These are phyloP conservation scores for Agrotis puta DNA, from an alignment of 2,888 invertebrate genomes.

Conservation along the genomic window DNA sequence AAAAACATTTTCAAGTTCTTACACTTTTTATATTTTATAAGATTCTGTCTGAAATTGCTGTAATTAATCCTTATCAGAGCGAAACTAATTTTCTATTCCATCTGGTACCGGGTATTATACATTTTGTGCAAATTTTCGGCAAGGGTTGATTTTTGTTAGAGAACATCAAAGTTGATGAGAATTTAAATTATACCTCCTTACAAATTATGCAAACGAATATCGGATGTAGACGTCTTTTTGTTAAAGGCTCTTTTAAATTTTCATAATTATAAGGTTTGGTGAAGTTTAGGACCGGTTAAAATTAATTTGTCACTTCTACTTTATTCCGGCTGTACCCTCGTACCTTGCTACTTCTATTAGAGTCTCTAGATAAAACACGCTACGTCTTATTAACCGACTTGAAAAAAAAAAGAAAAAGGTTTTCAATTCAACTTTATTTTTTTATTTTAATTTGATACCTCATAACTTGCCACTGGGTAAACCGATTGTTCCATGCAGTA, in stretches of 20 bases:
- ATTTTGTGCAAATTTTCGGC: conserved; percentile 70
- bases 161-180: conserved; percentile 76
- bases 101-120: conserved; percentile 67
- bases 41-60: conserved; percentile 55
- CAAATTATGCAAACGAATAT: conserved; percentile 77
- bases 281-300: conserved; percentile 43
- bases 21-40: conserved; percentile 54
- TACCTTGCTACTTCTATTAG: neutral
- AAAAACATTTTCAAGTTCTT: conserved; percentile 41
- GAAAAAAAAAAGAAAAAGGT: too few species aligned
- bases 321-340: conserved; percentile 11
- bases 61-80: conserved; percentile 67
- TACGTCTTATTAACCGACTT: too few species aligned
- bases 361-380: neutral
- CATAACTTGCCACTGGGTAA: too few species aligned
- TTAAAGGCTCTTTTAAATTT: conserved; percentile 56
- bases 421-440: too few species aligned
- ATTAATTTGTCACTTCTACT: conserved; percentile 31
- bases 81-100: conserved; percentile 72
- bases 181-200: conserved; percentile 71
- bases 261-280: conserved; percentile 53
- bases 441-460: too few species aligned
- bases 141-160: conserved; percentile 74
- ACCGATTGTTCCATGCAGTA: too few species aligned
- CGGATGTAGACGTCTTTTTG: conserved; percentile 65